phyloP scores from a whole-genome alignment of 2,888 invertebrate genomes.

The Eilema sororculum region DNA sequence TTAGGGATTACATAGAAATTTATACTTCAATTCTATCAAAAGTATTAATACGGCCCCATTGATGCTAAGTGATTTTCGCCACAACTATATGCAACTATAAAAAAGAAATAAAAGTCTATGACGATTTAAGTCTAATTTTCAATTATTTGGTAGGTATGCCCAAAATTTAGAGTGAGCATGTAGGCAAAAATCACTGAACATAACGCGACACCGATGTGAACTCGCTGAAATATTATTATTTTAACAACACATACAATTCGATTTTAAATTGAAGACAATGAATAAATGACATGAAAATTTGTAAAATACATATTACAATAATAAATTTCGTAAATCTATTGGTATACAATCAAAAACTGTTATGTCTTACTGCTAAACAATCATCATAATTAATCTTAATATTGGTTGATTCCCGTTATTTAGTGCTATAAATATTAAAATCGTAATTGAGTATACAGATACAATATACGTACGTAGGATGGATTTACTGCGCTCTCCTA shows the following conservation, averaged over 20 bases:
- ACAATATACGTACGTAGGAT: slow-evolving; percentile 49
- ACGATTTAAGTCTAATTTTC: slow-evolving; percentile 28
- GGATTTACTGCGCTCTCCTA: slow-evolving; percentile 46
- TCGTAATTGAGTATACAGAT: slow-evolving; percentile 55
- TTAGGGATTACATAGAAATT: slow-evolving; percentile 14
- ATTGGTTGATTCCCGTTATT: slow-evolving; percentile 58
- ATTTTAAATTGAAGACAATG: slow-evolving; percentile 47
- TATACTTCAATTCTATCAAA: slow-evolving; percentile 27
- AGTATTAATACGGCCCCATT: slow-evolving; percentile 27
- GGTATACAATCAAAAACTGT: slow-evolving; percentile 67
- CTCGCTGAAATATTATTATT: slow-evolving; percentile 29
- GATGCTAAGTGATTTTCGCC: slow-evolving; percentile 33
- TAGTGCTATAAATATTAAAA: slow-evolving; percentile 55
- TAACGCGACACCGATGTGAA: slow-evolving; percentile 21
- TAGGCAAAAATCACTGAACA: slow-evolving; percentile 35
- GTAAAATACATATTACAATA: slow-evolving; percentile 52
- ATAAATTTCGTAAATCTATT: slow-evolving; percentile 55
- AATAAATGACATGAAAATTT: slow-evolving; percentile 52
- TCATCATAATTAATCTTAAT: slow-evolving; percentile 53
- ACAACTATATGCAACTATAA: slow-evolving; percentile 22
- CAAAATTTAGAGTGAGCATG: slow-evolving; percentile 14
- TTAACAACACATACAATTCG: slow-evolving; percentile 39
- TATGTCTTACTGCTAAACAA: slow-evolving; percentile 56
- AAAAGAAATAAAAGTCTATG: slow-evolving; percentile 28
- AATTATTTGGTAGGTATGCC: slow-evolving; percentile 20